Evolutionary conservation across 2,797 vertebrate species (phyloP).

Genomic region (Danio albolineatus): DNA sequence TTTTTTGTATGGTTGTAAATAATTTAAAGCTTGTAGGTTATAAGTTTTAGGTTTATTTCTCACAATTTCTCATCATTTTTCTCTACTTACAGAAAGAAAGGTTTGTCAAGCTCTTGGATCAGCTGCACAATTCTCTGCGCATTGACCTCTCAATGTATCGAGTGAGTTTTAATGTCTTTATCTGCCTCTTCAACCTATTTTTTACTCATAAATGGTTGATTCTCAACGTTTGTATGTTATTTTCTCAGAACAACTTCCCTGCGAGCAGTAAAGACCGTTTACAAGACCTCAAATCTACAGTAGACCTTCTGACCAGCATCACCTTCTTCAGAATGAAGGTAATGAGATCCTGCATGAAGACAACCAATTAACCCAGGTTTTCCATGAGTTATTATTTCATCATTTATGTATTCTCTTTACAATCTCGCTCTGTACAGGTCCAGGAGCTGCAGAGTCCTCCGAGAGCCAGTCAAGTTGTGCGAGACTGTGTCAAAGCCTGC

Average conservation of each 20-base stretch:
- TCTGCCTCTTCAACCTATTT: not conserved
- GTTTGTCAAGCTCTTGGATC: constrained; percentile 96
- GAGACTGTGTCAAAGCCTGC: constrained; percentile 97
- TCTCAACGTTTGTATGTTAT: not conserved
- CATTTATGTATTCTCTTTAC: constrained; percentile 5
- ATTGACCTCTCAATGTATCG: constrained; percentile 98
- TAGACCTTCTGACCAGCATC: constrained; percentile 98
- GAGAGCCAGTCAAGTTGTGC: constrained; percentile 97
- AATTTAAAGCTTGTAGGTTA: too few relatives aligned
- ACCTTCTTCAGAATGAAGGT: constrained; percentile 99
- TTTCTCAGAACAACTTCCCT: constrained; percentile 93
- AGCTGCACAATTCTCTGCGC: constrained; percentile 96
- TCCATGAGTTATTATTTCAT: not conserved
- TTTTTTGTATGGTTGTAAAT: too few relatives aligned
- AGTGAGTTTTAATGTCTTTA: constrained; percentile 69
- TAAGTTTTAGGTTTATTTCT: too few relatives aligned
- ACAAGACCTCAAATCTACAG: constrained; percentile 96
- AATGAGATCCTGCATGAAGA: constrained; percentile 25
- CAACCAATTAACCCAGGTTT: not conserved
- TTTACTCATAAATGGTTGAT: not conserved
- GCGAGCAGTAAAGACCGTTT: constrained; percentile 93
- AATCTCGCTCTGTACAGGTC: constrained; percentile 79
- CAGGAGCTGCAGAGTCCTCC: constrained; percentile 98
- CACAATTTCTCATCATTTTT: not conserved
- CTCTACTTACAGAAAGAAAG: constrained; percentile 89